Evolutionary conservation across 1,140 invertebrate species (phyloP).

Genomic region (Anadara kagoshimensis): DNA sequence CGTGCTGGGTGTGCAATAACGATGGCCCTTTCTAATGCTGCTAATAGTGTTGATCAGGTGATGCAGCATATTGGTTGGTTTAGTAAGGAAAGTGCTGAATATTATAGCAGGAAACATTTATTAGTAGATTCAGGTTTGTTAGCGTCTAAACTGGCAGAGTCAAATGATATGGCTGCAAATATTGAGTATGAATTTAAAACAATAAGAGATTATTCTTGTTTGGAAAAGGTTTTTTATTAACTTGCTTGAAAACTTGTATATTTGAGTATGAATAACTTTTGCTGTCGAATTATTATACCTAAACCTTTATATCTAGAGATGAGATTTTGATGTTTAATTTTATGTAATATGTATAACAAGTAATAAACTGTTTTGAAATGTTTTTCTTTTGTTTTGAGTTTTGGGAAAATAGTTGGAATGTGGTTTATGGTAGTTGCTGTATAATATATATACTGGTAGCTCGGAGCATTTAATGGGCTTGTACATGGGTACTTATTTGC

Average conservation of each 20-base stretch:
- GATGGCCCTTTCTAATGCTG: conserved; percentile 14
- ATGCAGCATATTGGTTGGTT: conserved; percentile 36
- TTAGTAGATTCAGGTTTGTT: conserved; percentile 14
- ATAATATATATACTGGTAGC: background rate
- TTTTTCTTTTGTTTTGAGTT: conserved; percentile 7
- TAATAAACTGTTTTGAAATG: background rate
- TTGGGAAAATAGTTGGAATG: conserved; percentile 1
- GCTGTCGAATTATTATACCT: background rate
- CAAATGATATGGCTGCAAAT: background rate
- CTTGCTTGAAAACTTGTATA: background rate
- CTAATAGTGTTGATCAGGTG: conserved; percentile 19
- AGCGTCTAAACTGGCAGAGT: conserved; percentile 19
- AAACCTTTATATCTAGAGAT: background rate
- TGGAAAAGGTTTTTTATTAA: conserved; percentile 10
- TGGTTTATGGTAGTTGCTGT: background rate
- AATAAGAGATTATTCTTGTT: conserved; percentile 1
- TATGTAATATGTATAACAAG: background rate
- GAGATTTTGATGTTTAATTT: background rate
- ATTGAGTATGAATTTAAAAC: conserved; percentile 1
- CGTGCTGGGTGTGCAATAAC: conserved; percentile 24
- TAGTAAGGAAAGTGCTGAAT: conserved; percentile 19
- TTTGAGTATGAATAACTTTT: background rate
- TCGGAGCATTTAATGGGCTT: background rate
- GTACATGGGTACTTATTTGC: background rate
- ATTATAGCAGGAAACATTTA: conserved; percentile 22